These are phyloP conservation scores for Bubo blakistoni DNA, from an alignment of 2,113 vertebrate genomes.

Conservation along the genomic window DNA sequence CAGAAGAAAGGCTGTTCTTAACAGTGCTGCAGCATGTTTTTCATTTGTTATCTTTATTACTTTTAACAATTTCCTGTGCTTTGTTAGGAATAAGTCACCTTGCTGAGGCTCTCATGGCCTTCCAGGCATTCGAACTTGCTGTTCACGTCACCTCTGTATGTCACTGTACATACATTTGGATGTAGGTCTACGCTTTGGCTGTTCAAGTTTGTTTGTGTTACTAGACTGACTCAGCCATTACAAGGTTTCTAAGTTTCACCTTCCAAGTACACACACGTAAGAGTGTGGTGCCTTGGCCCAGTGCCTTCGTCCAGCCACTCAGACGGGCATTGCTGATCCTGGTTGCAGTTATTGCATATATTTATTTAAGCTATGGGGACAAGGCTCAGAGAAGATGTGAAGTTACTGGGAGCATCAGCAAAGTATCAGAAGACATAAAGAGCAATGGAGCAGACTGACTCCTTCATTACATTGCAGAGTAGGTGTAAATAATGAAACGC, in stretches of 20 bases:
- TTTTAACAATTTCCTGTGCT: background rate
- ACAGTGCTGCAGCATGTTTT: background rate
- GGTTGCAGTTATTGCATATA: background rate
- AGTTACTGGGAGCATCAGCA: background rate
- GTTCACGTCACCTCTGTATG: background rate
- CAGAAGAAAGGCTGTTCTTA: background rate
- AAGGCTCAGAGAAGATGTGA: background rate
- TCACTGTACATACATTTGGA: background rate
- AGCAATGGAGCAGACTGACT: background rate
- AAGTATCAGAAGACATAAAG: background rate
- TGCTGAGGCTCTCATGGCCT: background rate
- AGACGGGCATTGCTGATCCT: background rate
- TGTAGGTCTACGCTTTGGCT: background rate
- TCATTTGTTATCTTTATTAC: background rate
- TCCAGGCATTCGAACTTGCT: conserved; percentile 9
- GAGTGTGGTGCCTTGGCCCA: background rate
- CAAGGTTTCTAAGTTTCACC: background rate
- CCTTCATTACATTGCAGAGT: background rate
- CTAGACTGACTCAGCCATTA: background rate
- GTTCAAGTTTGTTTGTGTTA: background rate
- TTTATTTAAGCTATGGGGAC: background rate
- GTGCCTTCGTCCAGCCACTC: background rate
- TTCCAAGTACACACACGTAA: rapidly evolving
- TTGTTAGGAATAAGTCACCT: background rate
- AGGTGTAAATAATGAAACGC: background rate